Evolutionary conservation across 2,797 vertebrate species (phyloP).

Genomic region (Sebastes vulpes): DNA sequence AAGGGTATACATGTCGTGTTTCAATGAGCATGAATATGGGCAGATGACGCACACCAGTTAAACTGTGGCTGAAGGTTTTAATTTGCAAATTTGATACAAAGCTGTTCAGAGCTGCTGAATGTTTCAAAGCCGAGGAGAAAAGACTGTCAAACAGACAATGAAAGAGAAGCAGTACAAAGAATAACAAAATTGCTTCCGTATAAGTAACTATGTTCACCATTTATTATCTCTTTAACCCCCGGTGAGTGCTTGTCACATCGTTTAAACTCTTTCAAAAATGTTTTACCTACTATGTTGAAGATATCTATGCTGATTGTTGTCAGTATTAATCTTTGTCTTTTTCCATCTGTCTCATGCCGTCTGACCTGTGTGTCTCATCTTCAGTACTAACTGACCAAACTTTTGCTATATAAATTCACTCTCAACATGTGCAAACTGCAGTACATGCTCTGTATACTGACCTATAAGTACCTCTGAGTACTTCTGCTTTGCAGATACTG

Average conservation of each 20-base stretch:
- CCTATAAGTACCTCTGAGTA: background rate
- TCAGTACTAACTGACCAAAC: background rate
- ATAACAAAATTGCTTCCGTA: background rate
- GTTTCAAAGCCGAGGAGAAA: slow-evolving; percentile 88
- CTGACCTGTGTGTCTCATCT: slow-evolving; percentile 4
- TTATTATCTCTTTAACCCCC: background rate
- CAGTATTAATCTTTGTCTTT: slow-evolving; percentile 4
- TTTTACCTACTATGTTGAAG: background rate
- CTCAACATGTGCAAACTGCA: background rate
- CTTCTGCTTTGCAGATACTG: background rate
- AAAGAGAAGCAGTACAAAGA: background rate
- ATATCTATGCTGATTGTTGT: background rate
- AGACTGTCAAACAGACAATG: background rate
- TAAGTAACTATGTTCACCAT: background rate
- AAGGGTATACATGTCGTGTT: background rate
- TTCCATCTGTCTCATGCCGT: background rate
- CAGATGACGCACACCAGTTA: slow-evolving; percentile 83
- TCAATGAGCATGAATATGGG: background rate
- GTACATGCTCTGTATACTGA: background rate
- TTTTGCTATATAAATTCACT: background rate
- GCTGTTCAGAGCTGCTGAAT: slow-evolving; percentile 92
- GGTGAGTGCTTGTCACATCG: background rate
- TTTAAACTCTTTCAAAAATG: background rate
- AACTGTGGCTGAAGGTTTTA: slow-evolving; percentile 92
- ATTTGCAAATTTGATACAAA: slow-evolving; percentile 92